These are phyloP conservation scores for Lasioglossum oenotherae DNA, from an alignment of 2,888 invertebrate species.

Conservation along the genomic window DNA sequence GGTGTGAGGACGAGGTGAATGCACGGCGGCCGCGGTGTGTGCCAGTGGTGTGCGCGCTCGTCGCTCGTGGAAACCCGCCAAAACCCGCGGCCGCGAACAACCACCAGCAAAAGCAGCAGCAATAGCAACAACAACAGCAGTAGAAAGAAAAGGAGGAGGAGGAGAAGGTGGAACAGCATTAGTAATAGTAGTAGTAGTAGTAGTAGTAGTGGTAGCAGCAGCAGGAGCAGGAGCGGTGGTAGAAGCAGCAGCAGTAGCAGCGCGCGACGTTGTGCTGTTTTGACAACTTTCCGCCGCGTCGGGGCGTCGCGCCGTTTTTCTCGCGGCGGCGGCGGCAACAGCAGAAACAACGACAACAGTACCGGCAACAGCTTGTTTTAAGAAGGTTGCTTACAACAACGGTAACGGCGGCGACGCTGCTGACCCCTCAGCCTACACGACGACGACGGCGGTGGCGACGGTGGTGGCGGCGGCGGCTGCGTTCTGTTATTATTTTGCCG, in stretches of 20 bases:
- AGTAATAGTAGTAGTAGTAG: slow-evolving; percentile 8
- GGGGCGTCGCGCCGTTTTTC: slow-evolving; percentile 65
- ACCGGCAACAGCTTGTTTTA: slow-evolving; percentile 34
- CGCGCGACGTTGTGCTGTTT: slow-evolving; percentile 59
- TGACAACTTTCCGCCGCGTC: slow-evolving; percentile 60
- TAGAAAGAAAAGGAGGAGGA: slow-evolving; percentile 45
- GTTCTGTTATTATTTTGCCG: slow-evolving; percentile 83
- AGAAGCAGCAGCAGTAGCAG: slow-evolving; percentile 26
- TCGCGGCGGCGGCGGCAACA: slow-evolving; percentile 66
- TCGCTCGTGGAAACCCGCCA: slow-evolving; percentile 79
- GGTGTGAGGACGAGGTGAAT: slow-evolving; percentile 79
- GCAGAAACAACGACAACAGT: slow-evolving; percentile 46
- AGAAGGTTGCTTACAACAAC: slow-evolving; percentile 41
- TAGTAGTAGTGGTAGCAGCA: neutral
- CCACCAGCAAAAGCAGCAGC: slow-evolving; percentile 60
- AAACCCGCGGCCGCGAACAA: slow-evolving; percentile 77
- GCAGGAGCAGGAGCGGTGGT: slow-evolving; percentile 11
- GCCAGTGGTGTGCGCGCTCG: slow-evolving; percentile 73
- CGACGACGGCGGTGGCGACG: slow-evolving; percentile 57
- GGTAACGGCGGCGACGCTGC: slow-evolving; percentile 50
- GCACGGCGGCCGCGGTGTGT: slow-evolving; percentile 78
- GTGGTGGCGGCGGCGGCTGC: slow-evolving; percentile 64
- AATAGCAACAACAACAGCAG: slow-evolving; percentile 53
- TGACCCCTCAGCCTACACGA: slow-evolving; percentile 45
- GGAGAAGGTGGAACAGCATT: slow-evolving; percentile 37